Conservation (phyloP, 1,140 invertebrate genomes). For the Lycorma delicatula region DNA sequence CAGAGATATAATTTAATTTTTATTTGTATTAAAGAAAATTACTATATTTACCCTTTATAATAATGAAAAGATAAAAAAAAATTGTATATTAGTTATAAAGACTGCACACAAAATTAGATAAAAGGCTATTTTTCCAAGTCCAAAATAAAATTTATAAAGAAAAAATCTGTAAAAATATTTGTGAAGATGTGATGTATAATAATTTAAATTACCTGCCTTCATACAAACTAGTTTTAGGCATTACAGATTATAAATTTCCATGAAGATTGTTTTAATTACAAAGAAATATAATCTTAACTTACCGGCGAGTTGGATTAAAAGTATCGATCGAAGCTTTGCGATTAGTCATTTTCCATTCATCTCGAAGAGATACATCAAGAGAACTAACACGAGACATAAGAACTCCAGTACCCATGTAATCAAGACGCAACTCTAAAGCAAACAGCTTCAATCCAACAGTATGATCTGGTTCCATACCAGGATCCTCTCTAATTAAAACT, state of each 20-base stretch:
- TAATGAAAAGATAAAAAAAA: no score
- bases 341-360: conserved; percentile 65
- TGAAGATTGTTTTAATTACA: background rate
- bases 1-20: no score
- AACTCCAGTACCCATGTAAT: conserved; percentile 94
- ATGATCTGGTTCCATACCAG: conserved; percentile 82
- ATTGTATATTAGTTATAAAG: no score
- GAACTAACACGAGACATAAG: conserved; percentile 82
- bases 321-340: conserved; percentile 32
- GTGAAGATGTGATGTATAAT: no score
- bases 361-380: conserved; percentile 66
- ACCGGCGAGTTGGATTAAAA: conserved; percentile 48
- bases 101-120: no score
- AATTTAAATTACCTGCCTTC: no score
- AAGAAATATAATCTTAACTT: background rate
- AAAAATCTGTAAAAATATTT: no score
- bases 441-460: conserved; percentile 73
- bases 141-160: no score
- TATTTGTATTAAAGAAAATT: no score
- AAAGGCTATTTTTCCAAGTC: no score
- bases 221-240: background rate
- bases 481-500: conserved; percentile 84
- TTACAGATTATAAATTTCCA: background rate
- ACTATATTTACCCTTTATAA: no score
- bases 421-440: conserved; percentile 78